Conservation (phyloP, 2,888 invertebrate genomes). For the Ectropis crepuscularia region DNA sequence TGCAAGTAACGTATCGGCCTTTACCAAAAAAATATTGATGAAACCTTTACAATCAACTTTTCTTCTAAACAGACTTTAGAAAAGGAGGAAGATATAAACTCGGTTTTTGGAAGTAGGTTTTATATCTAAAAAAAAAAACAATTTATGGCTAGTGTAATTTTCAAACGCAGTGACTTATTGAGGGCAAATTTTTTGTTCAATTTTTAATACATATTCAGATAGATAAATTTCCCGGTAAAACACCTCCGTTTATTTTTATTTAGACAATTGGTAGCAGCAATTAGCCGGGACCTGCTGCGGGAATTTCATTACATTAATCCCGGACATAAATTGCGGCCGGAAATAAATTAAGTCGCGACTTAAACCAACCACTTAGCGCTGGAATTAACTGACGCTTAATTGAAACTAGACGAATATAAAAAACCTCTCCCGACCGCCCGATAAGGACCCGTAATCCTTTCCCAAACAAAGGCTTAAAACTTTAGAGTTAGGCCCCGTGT, state of each 20-base stretch:
- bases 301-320: slow-evolving; percentile 78
- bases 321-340: slow-evolving; percentile 72
- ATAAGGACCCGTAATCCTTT: slow-evolving; percentile 67
- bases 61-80: too few species aligned
- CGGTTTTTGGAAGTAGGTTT: too few species aligned
- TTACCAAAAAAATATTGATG: too few species aligned
- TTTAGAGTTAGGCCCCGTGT: slow-evolving; percentile 47
- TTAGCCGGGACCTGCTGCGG: slow-evolving; percentile 65
- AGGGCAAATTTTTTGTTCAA: background rate
- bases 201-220: background rate
- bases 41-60: too few species aligned
- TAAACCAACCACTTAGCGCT: slow-evolving; percentile 75
- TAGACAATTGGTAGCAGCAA: slow-evolving; percentile 74
- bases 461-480: slow-evolving; percentile 73
- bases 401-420: slow-evolving; percentile 77
- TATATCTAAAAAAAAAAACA: too few species aligned
- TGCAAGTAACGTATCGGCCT: too few species aligned
- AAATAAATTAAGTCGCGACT: slow-evolving; percentile 76
- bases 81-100: too few species aligned
- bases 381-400: slow-evolving; percentile 79
- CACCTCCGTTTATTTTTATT: slow-evolving; percentile 55
- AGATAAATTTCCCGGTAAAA: slow-evolving; percentile 16
- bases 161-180: slow-evolving; percentile 1
- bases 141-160: background rate
- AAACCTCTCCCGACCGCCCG: slow-evolving; percentile 60